These are phyloP conservation scores for Conopomorpha cramerella DNA, from an alignment of 1,140 invertebrate species.

Conservation along the genomic window DNA sequence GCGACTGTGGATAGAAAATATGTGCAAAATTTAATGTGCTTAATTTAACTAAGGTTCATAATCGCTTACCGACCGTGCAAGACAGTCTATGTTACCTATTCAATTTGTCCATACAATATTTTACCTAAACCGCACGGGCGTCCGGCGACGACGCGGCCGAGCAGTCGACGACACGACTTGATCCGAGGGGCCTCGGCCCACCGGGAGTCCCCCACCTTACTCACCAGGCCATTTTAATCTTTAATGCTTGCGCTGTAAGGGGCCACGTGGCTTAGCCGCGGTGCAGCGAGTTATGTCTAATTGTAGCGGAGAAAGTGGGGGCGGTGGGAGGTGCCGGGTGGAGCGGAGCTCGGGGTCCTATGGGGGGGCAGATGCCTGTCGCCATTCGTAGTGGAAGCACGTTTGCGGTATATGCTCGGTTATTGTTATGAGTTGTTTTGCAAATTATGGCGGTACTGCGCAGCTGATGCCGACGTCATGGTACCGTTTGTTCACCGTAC, in stretches of 20 bases:
- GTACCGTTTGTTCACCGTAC: too few relatives aligned
- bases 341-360: conserved; percentile 33
- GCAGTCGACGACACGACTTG: conserved; percentile 33
- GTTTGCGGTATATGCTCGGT: too few relatives aligned
- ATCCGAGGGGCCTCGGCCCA: conserved; percentile 33
- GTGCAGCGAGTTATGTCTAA: conserved; percentile 24
- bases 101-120: too few relatives aligned
- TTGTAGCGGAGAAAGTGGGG: conserved; percentile 41
- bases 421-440: background rate
- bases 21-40: too few relatives aligned
- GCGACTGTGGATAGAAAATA: too few relatives aligned
- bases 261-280: conserved; percentile 23
- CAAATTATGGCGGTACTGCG: too few relatives aligned
- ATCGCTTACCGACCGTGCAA: too few relatives aligned
- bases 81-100: too few relatives aligned
- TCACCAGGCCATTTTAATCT: conserved; percentile 33
- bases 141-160: too few relatives aligned
- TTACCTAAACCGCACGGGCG: too few relatives aligned
- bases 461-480: too few relatives aligned
- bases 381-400: conserved; percentile 12
- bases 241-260: conserved; percentile 35
- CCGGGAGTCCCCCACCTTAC: conserved; percentile 13
- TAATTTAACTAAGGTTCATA: too few relatives aligned
- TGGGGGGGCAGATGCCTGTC: conserved; percentile 35
- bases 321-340: conserved; percentile 44